phyloP scores from a whole-genome alignment of 2,888 invertebrate genomes.

The Sinhomidia bicolor region DNA sequence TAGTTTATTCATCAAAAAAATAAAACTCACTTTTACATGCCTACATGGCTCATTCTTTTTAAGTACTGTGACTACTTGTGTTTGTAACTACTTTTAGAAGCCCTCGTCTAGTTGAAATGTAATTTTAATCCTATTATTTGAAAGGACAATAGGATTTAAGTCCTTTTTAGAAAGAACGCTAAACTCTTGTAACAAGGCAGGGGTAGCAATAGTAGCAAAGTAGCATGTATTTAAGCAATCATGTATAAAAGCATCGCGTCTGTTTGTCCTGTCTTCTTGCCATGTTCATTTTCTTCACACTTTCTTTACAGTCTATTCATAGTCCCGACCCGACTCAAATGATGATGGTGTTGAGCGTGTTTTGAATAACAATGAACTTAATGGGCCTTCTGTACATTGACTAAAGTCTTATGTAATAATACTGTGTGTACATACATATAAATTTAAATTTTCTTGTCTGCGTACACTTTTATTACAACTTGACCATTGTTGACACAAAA shows the following conservation, averaged over 20 bases:
- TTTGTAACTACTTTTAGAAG: not conserved
- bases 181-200: too few species aligned
- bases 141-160: conserved; percentile 30
- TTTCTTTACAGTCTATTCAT: not conserved
- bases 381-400: conserved; percentile 9
- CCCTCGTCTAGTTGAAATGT: too few species aligned
- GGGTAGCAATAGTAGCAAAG: too few species aligned
- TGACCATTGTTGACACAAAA: conserved; percentile 43
- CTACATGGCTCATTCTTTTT: not conserved
- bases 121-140: conserved; percentile 47
- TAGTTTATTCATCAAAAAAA: not conserved
- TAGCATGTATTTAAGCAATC: not conserved
- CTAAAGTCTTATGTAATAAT: not conserved
- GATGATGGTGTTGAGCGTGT: conserved; percentile 11
- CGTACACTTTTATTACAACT: not conserved
- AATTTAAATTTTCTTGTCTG: conserved; percentile 47
- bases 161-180: conserved; percentile 8
- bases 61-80: not conserved
- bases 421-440: not conserved
- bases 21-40: not conserved
- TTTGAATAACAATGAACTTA: conserved; percentile 45
- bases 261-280: not conserved
- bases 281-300: conserved; percentile 41
- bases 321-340: not conserved
- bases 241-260: not conserved